Base-by-base conservation (phyloP, 2,797 vertebrate species). In the Psittacula echo region DNA sequence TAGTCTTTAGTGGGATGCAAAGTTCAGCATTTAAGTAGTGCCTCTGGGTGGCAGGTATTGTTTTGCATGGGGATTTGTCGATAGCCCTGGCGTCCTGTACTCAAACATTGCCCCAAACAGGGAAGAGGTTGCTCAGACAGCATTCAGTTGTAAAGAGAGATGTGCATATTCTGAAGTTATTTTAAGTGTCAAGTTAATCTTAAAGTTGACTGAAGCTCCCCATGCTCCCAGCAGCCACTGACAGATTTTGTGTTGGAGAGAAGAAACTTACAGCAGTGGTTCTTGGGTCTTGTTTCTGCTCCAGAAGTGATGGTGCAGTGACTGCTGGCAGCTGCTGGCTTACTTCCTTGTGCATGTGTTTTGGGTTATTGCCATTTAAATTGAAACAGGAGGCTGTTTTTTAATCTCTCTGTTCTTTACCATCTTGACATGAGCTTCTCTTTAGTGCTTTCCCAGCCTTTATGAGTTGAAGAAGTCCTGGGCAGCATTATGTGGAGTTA, bases 131-230 rank as follows among this genome's bases (percentile, higher is more conserved):
- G 58, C 39, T 91, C 71, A 41, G 54, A 75, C 85, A 26, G 64
- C 48, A 95, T 96, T 97, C 78, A 96, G 2, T 84, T 95, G 94
- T 93, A 94, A 94, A 94, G 62, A 67, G 51, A 56, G 48, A 85
- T 87, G 48, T 77, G 64, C 93, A 91, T 96, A 92, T 95, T 92
- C 90, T n/a, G 22, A 79, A 90, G 66, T 62, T 89, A 48, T 70
- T 89, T 84, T 70, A 73, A 90, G 67, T 71, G 37, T 42, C 44
- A 27, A 29, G 23, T 87, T 90, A 80, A 67, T 90, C 80, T 86
- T 21, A 23, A 56, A 77, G 44, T 32, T 68, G 60, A 64, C 73
- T 86, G 70, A 73, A 88, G 29, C 22, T 82, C 12, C 68, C 16
- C 17, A 0, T 48, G 32, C 29, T 71, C 34, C 14, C 60, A 47